Evolutionary conservation across 35 echinoderm and acorn worm species (phyloP), one percentile per base, ranked within the genome.

Genomic region (Heliocidaris erythrogramma): DNA sequence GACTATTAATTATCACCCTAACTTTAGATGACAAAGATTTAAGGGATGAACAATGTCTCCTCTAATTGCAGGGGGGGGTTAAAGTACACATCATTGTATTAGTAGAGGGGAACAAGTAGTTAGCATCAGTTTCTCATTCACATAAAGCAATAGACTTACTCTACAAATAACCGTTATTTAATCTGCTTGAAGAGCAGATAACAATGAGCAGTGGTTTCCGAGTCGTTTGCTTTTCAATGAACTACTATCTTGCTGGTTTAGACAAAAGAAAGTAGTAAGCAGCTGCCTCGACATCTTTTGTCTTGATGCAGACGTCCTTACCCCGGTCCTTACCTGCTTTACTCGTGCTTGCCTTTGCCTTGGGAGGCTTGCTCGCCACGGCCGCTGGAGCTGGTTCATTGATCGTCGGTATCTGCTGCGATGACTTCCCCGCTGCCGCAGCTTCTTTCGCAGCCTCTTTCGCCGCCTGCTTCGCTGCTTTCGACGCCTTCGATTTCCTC

Each of bases 261-360:
- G 65, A 78, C 65, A 78, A 78, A 56, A 78, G 65, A n/a, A 78
- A 78, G 18, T n/a, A 8, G 21, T 0, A n/a, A n/a, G 65, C 65
- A 78, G 65, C 65, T 78, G 65, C 65, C 65, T 78, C 27, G 18
- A 9, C 65, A 24, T 78, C 65, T 78, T 78, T 78, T 78, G 65
- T 27, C 35, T 78, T 7, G 65, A 78, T 78, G 21, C 52, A 11
- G 32, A 35, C 13, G 31, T 27, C 87, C 31, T n/a, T n/a, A n/a
- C n/a, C n/a, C n/a, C n/a, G n/a, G 35, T 42, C 35, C 35, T 42
- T 47, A 89, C 87, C 87, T 89, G 87, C 31, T 48, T 48, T 89
- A 48, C 87, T 89, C 30, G 87, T n/a, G 87, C 87, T 48, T 47
- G 87, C 87, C 32, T 89, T 48, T 16, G 87, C 87, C 87, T 89